Conservation (phyloP, 2,113 vertebrate species). For the Grallaria varia region DNA sequence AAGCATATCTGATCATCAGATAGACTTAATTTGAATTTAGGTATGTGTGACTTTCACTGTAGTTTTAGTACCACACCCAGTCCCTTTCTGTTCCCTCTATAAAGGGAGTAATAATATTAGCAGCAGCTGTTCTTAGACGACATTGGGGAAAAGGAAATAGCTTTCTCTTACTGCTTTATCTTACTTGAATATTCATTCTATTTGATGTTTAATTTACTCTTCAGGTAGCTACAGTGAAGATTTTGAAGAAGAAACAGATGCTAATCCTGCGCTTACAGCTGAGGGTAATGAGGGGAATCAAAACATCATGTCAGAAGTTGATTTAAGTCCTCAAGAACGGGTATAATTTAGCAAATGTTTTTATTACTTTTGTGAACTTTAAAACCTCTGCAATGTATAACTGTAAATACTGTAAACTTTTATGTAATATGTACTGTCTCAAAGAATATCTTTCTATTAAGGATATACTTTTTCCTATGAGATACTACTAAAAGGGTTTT, state of each 20-base stretch:
- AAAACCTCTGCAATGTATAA: background rate
- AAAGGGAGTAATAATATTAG: background rate
- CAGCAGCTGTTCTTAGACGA: background rate
- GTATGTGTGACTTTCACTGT: background rate
- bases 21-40: background rate
- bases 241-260: constrained; percentile 85
- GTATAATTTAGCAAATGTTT: constrained; percentile 11
- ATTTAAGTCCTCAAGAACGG: constrained; percentile 19
- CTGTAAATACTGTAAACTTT: background rate
- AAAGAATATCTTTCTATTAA: background rate
- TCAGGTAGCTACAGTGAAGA: constrained; percentile 86
- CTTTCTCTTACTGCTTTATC: background rate
- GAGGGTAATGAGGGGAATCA: constrained; percentile 43
- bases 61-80: background rate
- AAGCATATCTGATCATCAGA: background rate
- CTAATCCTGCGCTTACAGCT: constrained; percentile 15
- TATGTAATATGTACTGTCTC: background rate
- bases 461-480: background rate
- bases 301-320: background rate
- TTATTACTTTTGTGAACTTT: background rate
- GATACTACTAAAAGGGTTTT: background rate
- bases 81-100: background rate
- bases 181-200: background rate
- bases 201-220: background rate
- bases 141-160: background rate